Evolutionary conservation across 2,888 invertebrate species (phyloP).

Genomic region (Eledone cirrhosa): DNA sequence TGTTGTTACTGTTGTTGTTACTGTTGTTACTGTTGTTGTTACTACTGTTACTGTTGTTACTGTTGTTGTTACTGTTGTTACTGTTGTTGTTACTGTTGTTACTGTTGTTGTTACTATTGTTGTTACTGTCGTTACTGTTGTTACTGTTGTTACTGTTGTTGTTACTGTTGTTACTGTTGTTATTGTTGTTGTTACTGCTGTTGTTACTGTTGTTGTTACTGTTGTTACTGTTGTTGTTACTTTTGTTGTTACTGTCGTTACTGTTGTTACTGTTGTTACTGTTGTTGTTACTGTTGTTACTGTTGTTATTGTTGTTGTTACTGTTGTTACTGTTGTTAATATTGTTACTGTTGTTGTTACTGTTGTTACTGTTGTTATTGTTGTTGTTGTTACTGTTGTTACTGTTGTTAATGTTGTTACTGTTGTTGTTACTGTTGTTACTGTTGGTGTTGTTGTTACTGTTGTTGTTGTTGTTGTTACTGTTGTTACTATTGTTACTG

Average conservation of each 20-base stretch:
- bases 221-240: background rate
- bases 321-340: no score
- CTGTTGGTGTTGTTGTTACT: no score
- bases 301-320: conserved; percentile 29
- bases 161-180: conserved; percentile 30
- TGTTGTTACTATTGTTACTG: no score
- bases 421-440: no score
- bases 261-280: conserved; percentile 29
- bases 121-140: conserved; percentile 33
- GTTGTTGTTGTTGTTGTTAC: no score
- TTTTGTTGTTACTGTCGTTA: background rate
- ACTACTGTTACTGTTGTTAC: conserved; percentile 27
- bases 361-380: no score
- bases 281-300: conserved; percentile 28
- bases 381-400: no score
- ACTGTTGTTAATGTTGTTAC: no score
- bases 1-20: background rate
- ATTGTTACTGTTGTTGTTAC: no score
- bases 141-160: conserved; percentile 35
- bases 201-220: background rate
- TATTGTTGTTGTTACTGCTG: conserved; percentile 26
- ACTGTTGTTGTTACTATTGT: conserved; percentile 22
- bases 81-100: conserved; percentile 20
- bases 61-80: conserved; percentile 28
- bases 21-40: conserved; percentile 23